A percentile compares a stretch with the other conserved stretches of the same genome.
Conservation (phyloP, 2,113 vertebrate genomes). For the Bagarius yarrelli region DNA sequence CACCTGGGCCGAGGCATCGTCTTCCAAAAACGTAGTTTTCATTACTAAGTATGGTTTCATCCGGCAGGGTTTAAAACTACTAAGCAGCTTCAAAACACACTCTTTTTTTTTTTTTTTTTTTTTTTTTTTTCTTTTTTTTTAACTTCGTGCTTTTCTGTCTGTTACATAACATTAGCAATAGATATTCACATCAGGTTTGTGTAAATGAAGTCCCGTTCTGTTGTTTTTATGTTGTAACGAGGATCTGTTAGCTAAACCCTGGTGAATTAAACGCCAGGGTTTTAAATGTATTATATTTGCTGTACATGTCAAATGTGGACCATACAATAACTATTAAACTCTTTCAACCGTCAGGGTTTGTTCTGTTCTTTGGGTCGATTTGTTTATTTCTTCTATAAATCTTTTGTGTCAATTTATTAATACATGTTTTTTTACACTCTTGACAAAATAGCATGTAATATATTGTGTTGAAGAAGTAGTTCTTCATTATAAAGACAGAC, state of each 20-base stretch:
- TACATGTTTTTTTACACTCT: too few species aligned
- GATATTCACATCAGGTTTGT: conserved; percentile 77
- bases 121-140: conserved; percentile 22
- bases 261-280: conserved; percentile 96
- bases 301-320: conserved; percentile 94
- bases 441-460: too few species aligned
- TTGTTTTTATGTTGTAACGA: conserved; percentile 74
- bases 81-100: background rate
- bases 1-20: background rate
- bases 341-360: conserved; percentile 73
- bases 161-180: conserved; percentile 42
- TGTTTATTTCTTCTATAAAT: too few species aligned
- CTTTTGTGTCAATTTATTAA: too few species aligned
- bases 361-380: background rate
- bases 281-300: conserved; percentile 98
- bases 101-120: background rate
- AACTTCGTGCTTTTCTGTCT: conserved; percentile 57
- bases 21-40: conserved; percentile 23
- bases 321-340: conserved; percentile 98
- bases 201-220: conserved; percentile 68
- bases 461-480: too few species aligned
- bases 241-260: conserved; percentile 91
- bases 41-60: background rate
- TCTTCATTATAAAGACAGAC: too few species aligned
- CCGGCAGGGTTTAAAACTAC: conserved; percentile 2